Percentiles rank a stretch among this genome's conserved stretches.
phyloP scores from a whole-genome alignment of 2,888 invertebrate species.

The Steinernema carpocapsae region DNA sequence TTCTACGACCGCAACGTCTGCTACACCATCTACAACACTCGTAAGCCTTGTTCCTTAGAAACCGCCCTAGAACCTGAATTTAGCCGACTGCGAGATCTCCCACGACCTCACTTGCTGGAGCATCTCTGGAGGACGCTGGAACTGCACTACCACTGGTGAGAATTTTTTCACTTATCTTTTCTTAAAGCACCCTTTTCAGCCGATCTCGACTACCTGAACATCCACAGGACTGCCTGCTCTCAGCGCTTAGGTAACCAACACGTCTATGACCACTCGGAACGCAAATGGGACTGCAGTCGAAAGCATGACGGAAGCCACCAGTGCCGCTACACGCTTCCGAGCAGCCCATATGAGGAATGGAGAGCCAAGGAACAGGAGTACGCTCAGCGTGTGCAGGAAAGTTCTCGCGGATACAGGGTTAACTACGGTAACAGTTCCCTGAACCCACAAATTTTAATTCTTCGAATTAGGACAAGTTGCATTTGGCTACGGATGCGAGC shows the following conservation, averaged over 20 bases:
- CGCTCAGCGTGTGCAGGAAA: too few species aligned
- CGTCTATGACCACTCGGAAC: neutral
- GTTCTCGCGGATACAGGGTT: too few species aligned
- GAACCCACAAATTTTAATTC: too few species aligned
- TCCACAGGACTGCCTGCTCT: conserved; percentile 2
- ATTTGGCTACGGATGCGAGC: too few species aligned
- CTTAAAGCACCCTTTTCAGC: neutral
- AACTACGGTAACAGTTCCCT: too few species aligned
- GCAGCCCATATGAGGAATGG: too few species aligned
- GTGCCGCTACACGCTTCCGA: too few species aligned
- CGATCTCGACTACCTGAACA: conserved; percentile 10
- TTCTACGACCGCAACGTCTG: conserved; percentile 16
- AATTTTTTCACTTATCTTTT: neutral
- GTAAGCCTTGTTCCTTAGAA: neutral
- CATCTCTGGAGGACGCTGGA: neutral
- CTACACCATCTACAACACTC: neutral
- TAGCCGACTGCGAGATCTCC: conserved; percentile 2
- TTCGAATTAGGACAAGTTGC: too few species aligned
- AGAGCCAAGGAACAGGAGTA: too few species aligned
- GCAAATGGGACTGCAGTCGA: too few species aligned
- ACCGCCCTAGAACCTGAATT: neutral
- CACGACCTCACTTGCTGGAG: conserved; percentile 20
- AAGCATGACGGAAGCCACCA: too few species aligned
- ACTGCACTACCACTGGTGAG: conserved; percentile 12
- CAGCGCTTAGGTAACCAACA: neutral